These are phyloP conservation scores for Muntiacus reevesi DNA, from an alignment of 2,113 vertebrate species.

Conservation along the genomic window DNA sequence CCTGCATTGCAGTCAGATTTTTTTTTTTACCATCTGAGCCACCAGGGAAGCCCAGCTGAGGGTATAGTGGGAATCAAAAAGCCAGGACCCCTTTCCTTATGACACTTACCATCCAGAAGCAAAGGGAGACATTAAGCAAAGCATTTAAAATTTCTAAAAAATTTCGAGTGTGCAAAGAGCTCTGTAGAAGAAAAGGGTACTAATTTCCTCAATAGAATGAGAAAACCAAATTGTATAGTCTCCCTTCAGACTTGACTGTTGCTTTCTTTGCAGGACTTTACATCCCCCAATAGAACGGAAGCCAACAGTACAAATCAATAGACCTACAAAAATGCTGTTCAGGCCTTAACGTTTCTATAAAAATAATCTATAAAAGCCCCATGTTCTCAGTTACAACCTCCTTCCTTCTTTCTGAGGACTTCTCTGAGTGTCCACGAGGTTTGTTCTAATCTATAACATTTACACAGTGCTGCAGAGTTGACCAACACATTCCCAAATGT, in stretches of 20 bases:
- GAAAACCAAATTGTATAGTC: not conserved
- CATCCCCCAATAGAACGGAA: not conserved
- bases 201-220: not conserved
- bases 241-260: not conserved
- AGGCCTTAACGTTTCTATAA: not conserved
- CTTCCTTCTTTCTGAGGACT: not conserved
- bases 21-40: not conserved
- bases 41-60: not conserved
- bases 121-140: not conserved
- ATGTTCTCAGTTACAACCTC: not conserved
- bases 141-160: not conserved
- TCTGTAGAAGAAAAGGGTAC: not conserved
- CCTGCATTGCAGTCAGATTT: not conserved
- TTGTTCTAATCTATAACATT: not conserved
- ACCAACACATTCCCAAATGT: not conserved
- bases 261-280: not conserved
- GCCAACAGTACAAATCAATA: not conserved
- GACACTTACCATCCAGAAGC: not conserved
- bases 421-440: not conserved
- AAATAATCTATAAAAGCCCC: not conserved
- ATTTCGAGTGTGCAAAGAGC: not conserved
- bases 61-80: not conserved
- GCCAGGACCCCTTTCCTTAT: not conserved
- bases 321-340: not conserved
- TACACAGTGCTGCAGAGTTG: not conserved